These are phyloP conservation scores for Platypus cylindrus DNA, from an alignment of 2,888 invertebrate species.

Conservation along the genomic window DNA sequence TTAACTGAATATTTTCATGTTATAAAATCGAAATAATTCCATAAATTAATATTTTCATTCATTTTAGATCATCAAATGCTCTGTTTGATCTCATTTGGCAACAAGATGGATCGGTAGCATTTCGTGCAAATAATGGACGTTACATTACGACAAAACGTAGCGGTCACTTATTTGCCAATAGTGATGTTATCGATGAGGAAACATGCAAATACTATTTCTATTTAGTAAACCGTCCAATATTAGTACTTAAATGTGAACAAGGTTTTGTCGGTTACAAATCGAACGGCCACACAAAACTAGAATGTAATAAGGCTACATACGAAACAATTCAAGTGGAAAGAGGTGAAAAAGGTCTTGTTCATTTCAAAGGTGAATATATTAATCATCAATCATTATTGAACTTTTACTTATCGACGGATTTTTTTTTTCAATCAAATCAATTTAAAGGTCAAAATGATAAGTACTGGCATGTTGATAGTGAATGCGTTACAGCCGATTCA, in stretches of 20 bases:
- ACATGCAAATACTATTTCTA: constrained; percentile 91
- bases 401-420: too few species aligned
- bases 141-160: constrained; percentile 89
- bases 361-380: constrained; percentile 65
- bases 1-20: neutral
- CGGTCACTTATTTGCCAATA: constrained; percentile 77
- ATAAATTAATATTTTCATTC: too few species aligned
- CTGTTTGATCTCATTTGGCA: constrained; percentile 89
- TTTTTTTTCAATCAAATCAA: too few species aligned
- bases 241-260: constrained; percentile 89
- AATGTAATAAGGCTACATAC: constrained; percentile 92
- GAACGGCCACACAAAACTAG: constrained; percentile 62
- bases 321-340: constrained; percentile 86
- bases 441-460: constrained; percentile 75
- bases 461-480: constrained; percentile 87
- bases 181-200: constrained; percentile 59
- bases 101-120: constrained; percentile 78
- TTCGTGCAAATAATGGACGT: constrained; percentile 89
- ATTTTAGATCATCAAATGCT: constrained; percentile 80
- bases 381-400: neutral
- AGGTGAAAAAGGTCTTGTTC: constrained; percentile 77
- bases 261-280: constrained; percentile 91
- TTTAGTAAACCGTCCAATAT: constrained; percentile 83
- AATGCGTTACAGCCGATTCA: constrained; percentile 75
- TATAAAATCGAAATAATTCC: neutral